phyloP scores from a whole-genome alignment of 2,797 vertebrate genomes.

The Melanotaenia maccullochi region DNA sequence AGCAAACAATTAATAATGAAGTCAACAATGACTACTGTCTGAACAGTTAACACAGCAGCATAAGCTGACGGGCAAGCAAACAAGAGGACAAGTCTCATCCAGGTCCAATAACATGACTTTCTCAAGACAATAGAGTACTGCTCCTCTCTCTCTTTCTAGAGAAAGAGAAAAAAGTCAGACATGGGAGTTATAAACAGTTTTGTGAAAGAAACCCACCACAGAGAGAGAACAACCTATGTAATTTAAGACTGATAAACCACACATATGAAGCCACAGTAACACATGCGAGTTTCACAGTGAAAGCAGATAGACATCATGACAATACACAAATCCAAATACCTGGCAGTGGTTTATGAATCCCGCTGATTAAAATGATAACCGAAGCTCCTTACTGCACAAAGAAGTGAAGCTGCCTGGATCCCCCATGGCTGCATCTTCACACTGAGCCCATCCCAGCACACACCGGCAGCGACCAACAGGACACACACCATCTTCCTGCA shows the following conservation, averaged over 20 bases:
- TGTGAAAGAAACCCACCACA: slow-evolving; percentile 4
- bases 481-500: slow-evolving; percentile 82
- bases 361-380: slow-evolving; percentile 66
- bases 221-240: slow-evolving; percentile 1
- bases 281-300: slow-evolving; percentile 32
- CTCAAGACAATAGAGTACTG: slow-evolving; percentile 35
- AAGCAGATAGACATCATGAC: slow-evolving; percentile 49
- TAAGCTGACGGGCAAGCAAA: slow-evolving; percentile 29
- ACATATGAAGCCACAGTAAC: slow-evolving; percentile 34
- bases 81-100: slow-evolving; percentile 17
- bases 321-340: slow-evolving; percentile 63
- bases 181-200: slow-evolving; percentile 34
- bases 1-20: slow-evolving; percentile 80
- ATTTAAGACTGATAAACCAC: slow-evolving; percentile 27
- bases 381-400: slow-evolving; percentile 85
- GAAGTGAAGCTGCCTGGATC: slow-evolving; percentile 76
- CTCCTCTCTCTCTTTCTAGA: slow-evolving; percentile 11
- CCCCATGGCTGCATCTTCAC: slow-evolving; percentile 81
- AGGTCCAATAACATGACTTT: slow-evolving; percentile 36
- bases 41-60: slow-evolving; percentile 53
- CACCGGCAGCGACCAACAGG: slow-evolving; percentile 64
- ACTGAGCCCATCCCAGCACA: slow-evolving; percentile 72
- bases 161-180: slow-evolving; percentile 26
- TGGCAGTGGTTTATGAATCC: slow-evolving; percentile 56
- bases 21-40: slow-evolving; percentile 71